Conservation (phyloP, 1,140 invertebrate genomes). For the Lycorma delicatula region DNA sequence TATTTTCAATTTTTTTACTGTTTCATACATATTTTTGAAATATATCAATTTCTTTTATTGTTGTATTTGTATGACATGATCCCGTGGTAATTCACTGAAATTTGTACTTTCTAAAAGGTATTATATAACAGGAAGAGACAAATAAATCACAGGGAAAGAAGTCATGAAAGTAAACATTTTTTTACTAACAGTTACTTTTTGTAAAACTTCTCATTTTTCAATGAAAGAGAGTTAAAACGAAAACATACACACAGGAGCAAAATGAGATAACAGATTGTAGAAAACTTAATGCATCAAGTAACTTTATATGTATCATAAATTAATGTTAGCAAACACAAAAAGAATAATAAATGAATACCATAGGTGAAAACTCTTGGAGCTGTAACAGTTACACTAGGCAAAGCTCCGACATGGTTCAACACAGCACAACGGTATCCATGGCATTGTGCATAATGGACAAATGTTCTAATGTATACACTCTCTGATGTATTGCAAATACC, state of each 20-base stretch:
- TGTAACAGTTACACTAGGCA: slow-evolving; percentile 74
- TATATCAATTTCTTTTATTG: too few relatives aligned
- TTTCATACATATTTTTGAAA: too few relatives aligned
- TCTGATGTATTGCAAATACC: slow-evolving; percentile 91
- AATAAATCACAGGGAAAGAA: too few relatives aligned
- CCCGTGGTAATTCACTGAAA: too few relatives aligned
- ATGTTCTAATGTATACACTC: slow-evolving; percentile 85
- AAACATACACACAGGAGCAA: background rate
- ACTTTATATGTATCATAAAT: background rate
- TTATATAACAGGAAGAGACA: too few relatives aligned
- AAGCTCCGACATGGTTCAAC: slow-evolving; percentile 88
- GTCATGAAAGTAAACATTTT: too few relatives aligned
- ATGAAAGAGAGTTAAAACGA: too few relatives aligned
- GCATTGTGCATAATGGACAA: slow-evolving; percentile 80
- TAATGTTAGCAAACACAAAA: slow-evolving; percentile 11
- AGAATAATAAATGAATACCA: slow-evolving; percentile 54
- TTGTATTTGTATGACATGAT: too few relatives aligned
- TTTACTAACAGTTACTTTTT: too few relatives aligned
- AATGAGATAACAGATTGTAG: background rate
- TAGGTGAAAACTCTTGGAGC: slow-evolving; percentile 83
- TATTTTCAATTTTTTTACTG: too few relatives aligned
- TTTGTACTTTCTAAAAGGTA: too few relatives aligned
- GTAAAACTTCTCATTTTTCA: too few relatives aligned
- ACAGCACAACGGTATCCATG: slow-evolving; percentile 85
- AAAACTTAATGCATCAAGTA: background rate